Conservation (phyloP, 2,113 vertebrate genomes). For the Sinocyclocheilus anophthalmus region DNA sequence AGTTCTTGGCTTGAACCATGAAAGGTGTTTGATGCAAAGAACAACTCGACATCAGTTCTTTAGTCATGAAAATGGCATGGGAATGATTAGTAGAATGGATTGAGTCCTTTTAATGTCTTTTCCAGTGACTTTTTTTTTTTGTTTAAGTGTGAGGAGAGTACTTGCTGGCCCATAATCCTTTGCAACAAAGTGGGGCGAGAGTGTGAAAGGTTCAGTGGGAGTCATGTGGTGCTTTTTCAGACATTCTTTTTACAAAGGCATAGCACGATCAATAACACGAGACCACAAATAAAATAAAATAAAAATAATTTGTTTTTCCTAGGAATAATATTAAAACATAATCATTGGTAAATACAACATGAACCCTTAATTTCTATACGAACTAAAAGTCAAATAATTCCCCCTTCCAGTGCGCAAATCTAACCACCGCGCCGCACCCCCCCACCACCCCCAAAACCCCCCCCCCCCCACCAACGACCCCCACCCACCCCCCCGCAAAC, state of each 20-base stretch:
- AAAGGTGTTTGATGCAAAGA: not conserved
- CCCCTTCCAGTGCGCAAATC: constrained; percentile 61
- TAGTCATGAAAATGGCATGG: not conserved
- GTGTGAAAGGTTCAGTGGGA: not conserved
- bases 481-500: no score
- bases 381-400: no score
- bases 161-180: not conserved
- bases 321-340: constrained; percentile 48
- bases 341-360: constrained; percentile 54
- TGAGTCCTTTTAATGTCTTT: constrained; percentile 34
- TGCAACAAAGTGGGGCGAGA: not conserved
- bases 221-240: constrained; percentile 54
- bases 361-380: constrained; percentile 53
- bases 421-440: no score
- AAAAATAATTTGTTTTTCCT: constrained; percentile 22
- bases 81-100: constrained; percentile 12
- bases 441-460: no score
- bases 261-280: constrained; percentile 59
- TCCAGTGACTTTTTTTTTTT: constrained; percentile 39
- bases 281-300: constrained; percentile 48
- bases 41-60: not conserved
- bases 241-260: constrained; percentile 70
- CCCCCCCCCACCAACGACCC: no score
- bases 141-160: not conserved
- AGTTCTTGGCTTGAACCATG: constrained; percentile 19